Evolutionary conservation across 2,888 invertebrate species (phyloP).

Genomic region (Caenorhabditis sp.): DNA sequence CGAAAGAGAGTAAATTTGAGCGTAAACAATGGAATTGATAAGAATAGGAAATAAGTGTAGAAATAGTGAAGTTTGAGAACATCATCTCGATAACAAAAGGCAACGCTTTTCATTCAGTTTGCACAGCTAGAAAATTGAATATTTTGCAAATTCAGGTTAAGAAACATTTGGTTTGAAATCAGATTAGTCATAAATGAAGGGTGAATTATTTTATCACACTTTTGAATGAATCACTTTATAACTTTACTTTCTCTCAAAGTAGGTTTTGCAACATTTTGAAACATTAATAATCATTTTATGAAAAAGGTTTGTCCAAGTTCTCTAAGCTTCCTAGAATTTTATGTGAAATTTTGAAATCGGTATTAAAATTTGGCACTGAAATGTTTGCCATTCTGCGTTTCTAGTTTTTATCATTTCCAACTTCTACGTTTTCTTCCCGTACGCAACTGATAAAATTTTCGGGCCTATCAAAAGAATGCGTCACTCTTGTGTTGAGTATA

Average conservation of each 20-base stretch:
- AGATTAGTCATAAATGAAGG: no score
- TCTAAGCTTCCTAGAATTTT: no score
- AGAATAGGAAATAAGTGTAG: constrained; percentile 28
- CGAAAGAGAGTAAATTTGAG: constrained; percentile 7
- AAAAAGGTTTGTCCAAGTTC: no score
- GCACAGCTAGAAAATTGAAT: no score
- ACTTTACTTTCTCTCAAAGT: no score
- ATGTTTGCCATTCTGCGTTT: background rate
- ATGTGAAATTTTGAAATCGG: no score
- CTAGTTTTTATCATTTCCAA: background rate
- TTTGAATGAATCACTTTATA: no score
- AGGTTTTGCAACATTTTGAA: no score
- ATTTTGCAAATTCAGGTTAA: no score
- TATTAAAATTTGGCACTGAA: background rate
- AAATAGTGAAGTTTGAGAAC: constrained; percentile 23
- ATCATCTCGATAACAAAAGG: constrained; percentile 12
- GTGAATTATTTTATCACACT: no score
- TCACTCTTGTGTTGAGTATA: constrained; percentile 33
- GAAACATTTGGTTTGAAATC: no score
- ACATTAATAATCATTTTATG: no score
- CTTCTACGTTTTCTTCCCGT: background rate
- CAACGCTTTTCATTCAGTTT: constrained; percentile 1
- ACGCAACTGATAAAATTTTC: constrained; percentile 25
- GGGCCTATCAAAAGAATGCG: constrained; percentile 4
- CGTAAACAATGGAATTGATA: constrained; percentile 40